phyloP scores from a whole-genome alignment of 2,888 invertebrate species.

The Drosophila nr. perissopoda region DNA sequence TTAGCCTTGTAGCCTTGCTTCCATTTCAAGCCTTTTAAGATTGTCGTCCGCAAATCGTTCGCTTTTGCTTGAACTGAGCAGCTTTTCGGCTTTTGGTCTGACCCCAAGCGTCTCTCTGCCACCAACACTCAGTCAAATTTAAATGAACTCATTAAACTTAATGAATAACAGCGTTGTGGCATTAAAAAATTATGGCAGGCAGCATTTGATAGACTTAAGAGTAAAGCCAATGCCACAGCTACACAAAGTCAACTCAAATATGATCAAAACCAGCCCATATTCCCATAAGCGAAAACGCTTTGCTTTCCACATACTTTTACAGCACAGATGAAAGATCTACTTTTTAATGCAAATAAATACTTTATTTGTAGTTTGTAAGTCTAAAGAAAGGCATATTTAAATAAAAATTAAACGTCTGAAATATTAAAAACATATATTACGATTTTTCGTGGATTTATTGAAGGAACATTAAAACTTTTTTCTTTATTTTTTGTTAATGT shows the following conservation, averaged over 20 bases:
- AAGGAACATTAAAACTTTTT: not conserved
- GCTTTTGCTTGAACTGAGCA: constrained; percentile 22
- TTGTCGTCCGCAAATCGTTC: constrained; percentile 59
- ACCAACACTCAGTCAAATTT: constrained; percentile 34
- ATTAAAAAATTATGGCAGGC: constrained; percentile 44
- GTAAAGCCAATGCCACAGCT: constrained; percentile 22
- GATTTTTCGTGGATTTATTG: not conserved
- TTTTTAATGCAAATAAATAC: not conserved
- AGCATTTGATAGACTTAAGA: constrained; percentile 63
- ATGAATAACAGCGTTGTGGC: constrained; percentile 66
- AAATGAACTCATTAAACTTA: constrained; percentile 76
- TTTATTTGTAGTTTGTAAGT: not conserved
- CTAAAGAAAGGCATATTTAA: not conserved
- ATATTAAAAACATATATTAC: not conserved
- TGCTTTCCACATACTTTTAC: not conserved
- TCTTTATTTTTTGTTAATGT: not conserved
- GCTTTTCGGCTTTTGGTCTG: not conserved
- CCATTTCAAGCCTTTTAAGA: constrained; percentile 71
- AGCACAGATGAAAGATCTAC: not conserved
- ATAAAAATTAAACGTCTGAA: not conserved
- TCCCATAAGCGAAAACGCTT: not conserved
- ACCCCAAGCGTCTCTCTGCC: not conserved
- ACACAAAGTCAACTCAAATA: constrained; percentile 16
- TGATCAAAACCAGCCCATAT: constrained; percentile 1
- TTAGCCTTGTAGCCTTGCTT: constrained; percentile 60